Evolutionary conservation across 2,797 vertebrate genomes (phyloP), one percentile per base, ranked within the genome.

Genomic region (Xiphorhynchus erythropygius): DNA sequence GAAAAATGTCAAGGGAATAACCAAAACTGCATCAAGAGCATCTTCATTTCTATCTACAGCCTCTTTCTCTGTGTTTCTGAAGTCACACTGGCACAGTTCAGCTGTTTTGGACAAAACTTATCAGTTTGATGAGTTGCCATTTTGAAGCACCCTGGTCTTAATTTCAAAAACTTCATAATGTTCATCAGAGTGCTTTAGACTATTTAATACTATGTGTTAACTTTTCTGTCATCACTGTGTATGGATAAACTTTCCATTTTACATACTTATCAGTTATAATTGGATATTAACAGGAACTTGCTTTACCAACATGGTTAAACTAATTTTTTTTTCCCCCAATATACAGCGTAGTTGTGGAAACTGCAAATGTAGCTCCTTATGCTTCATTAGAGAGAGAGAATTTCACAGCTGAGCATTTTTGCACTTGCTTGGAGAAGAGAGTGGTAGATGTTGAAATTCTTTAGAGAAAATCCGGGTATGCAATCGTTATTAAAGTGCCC

Each of bases 381-480:
- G 49, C 80, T 94, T 90, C 69, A 71, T 91, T 92, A 79, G 41
- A 71, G 79, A 94, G 79, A 94, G 52, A 94, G 84, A 96, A 94
- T 97, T 96, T 97, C 85, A 92, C 91, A 96, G 86, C 87, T 94
- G 81, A 93, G 21, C 74, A 87, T 75, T 97, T 97, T 95, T 83
- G 76, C 84, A 95, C 84, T 97, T 94, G 62, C 30, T 89, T 96
- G 80, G 35, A 74, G 50, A 85, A 91, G 44, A 97, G 97, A 95
- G 80, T 44, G 65, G 55, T 94, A 93, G 57, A 79, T 97, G 95
- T 88, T 96, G 87, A 97, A 96, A 94, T 95, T 95, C 94, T 97
- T 93, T 67, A 95, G 97, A 97, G 96, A 95, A 97, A 97, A 89
- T 87, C 93, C 90, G 94, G 91, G 81, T 93, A 95, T 87, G 82